Evolutionary conservation across 2,113 vertebrate genomes (phyloP), one percentile per base, ranked within the genome.

Genomic region (Thymallus thymallus): DNA sequence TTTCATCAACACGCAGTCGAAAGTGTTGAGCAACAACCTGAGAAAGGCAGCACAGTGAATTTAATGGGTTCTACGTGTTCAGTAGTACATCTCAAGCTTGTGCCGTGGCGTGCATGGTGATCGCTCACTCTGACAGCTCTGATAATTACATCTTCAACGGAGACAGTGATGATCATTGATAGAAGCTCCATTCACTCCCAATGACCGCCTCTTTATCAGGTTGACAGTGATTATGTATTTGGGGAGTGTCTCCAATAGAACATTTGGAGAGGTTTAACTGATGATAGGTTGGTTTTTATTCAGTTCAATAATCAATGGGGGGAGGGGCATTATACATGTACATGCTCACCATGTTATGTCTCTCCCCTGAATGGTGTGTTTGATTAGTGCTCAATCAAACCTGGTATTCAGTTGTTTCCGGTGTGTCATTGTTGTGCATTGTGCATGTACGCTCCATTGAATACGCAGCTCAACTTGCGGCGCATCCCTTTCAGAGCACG

Each of bases 101-200:
- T n/a, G 18, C 6, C 9, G 12, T 35, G 35, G 35, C 35, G 35
- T 10, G 35, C 35, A 12, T 41, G 35, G 35, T 74, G 73, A 83
- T 87, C 66, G 72, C 61, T 90, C 81, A 85, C 51, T 71, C 16
- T 83, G 87, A 80, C 83, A 82, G 82, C 76, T 73, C 83, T 87
- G 80, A 88, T 87, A 80, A 88, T 78, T 68, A 70, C 66, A 80
- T 84, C 80, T 77, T 84, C 71, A 76, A 61, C 56, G 7, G 67
- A 71, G 80, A 80, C 79, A 75, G 73, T 82, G 80, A 76, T 70
- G 82, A 86, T 86, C 83, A 79, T 84, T 79, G 80, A 71, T 70
- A 35, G 68, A 71, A 60, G 74, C 72, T 78, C 45, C 65, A 51
- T 74, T 76, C 76, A 61, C 75, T 71, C 60, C 67, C 10, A 69